Base-by-base conservation (phyloP, 2,888 invertebrate species). In the Sinotaia quadrata region DNA sequence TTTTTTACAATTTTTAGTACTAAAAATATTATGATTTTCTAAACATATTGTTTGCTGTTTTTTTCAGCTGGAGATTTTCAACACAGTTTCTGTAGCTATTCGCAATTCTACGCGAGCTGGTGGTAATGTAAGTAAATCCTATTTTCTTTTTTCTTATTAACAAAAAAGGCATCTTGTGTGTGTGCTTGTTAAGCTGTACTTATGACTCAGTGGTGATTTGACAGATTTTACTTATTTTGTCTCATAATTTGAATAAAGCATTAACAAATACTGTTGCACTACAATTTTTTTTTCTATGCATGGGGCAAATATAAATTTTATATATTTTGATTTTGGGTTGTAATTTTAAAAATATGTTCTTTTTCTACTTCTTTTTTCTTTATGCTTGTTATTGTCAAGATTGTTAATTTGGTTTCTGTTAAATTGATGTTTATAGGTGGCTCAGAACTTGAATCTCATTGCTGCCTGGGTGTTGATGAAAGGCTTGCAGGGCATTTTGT, bases 381-480 rank as follows among this genome's bases (percentile, higher is more conserved):
- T n/a, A 7, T 24, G 24, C n/a, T 65, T n/a, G 27, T n/a, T 29
- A 10, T 15, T 8, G 21, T 51, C 8, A 15, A 51, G 12, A 21
- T n/a, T n/a, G n/a, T n/a, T n/a, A n/a, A n/a, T n/a, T n/a, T n/a
- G n/a, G n/a, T n/a, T n/a, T n/a, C n/a, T n/a, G 7, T 4, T 54
- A 18, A 18, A 29, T 29, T 5, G 10, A 4, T 60, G 10, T 37
- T 49, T 69, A 5, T 67, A 84, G 84, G 81, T 81, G 68, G 80
- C 81, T 52, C 96, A 96, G 89, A 97, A 97, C 89, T 93, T 96
- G 87, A 90, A 95, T 72, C 91, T 96, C 89, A 93, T 95, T 78
- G 95, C 95, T 10, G 93, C 94, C 0, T 96, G 96, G 96, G 91
- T 96, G 65, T 89, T 96, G 63, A 91, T 96, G 27, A 93, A 94